Base-by-base conservation (phyloP, 2,888 invertebrate genomes). In the Plebejus anna region DNA sequence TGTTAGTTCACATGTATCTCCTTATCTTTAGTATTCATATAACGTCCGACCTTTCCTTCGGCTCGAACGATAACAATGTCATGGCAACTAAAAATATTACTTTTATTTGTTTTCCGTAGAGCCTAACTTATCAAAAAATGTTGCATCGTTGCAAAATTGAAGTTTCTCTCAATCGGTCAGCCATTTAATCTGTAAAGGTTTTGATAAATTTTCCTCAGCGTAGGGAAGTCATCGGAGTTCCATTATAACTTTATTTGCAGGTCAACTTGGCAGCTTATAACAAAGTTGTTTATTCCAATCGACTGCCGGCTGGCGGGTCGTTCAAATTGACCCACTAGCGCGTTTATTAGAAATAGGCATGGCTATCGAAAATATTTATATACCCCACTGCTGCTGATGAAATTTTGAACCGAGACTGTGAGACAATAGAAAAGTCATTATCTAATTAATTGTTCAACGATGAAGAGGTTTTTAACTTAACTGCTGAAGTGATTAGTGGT, bases 41-140 rank as follows among this genome's bases (percentile, higher is more conserved):
- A 51, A 73, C 73, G 73, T 73, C 13, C 73, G 73, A 73, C 73
- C 73, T 73, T 73, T 73, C 73, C 73, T 73, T 73, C 36, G 32
- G 73, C 51, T 5, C 51, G 51, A 28, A 51, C 55, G 55, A 55
- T 73, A 73, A 73, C 73, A 55, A 55, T 73, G 73, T 73, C 73
- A 73, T 55, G 73, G 55, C 7, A 51, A 73, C 47, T 4, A 73
- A 73, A 73, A 51, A 32, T 28, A 73, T 51, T 28, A 51, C 51
- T 13, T 72, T 72, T 72, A n/a, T 72, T 42, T 72, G 13, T 71
- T 72, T 72, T 72, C 2, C 28, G 16, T 38, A 2, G 6, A 32
- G 32, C 32, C 16, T 47, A n/a, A 22, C 11, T 47, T 55, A 16
- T 4, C 3, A 55, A 55, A 55, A 55, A 55, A 55, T 1, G 55